These are phyloP conservation scores for Acleris holmiana DNA, from an alignment of 2,888 invertebrate genomes.

Conservation along the genomic window DNA sequence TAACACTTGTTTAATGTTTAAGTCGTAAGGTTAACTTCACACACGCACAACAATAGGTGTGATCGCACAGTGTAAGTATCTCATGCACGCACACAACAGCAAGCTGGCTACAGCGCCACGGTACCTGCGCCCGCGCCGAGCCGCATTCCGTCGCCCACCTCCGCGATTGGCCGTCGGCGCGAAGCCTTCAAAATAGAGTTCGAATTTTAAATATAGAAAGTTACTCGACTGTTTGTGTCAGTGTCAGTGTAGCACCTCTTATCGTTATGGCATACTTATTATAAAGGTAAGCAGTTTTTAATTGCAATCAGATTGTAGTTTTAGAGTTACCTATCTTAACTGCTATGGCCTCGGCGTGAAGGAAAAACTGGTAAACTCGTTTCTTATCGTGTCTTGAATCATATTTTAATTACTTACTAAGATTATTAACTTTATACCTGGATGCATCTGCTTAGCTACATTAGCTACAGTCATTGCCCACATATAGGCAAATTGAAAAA, in stretches of 20 bases:
- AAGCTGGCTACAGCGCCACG: conserved; percentile 50
- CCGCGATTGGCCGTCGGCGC: conserved; percentile 70
- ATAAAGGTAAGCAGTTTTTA: conserved; percentile 44
- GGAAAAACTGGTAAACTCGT: conserved; percentile 34
- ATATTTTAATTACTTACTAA: conserved; percentile 35
- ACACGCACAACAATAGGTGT: conserved; percentile 48
- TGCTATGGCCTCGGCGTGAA: conserved; percentile 24
- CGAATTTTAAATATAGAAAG: conserved; percentile 71
- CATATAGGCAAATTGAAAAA: no score
- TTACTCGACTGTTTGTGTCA: conserved; percentile 51
- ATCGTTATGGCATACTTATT: conserved; percentile 41
- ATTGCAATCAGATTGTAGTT: background rate
- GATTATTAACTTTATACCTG: conserved; percentile 24
- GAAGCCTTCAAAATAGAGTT: conserved; percentile 63
- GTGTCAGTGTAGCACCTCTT: conserved; percentile 15
- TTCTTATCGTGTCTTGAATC: conserved; percentile 40
- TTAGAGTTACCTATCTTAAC: background rate
- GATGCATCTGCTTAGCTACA: conserved; percentile 28
- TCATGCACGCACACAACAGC: conserved; percentile 49
- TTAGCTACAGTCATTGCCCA: no score
- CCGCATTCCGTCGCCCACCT: conserved; percentile 79
- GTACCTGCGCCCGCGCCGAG: conserved; percentile 82
- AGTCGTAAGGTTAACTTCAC: conserved; percentile 40
- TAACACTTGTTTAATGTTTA: no score
- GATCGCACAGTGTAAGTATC: conserved; percentile 64